Conservation (phyloP, 2,888 invertebrate species). For the Napeogenes sylphis region DNA sequence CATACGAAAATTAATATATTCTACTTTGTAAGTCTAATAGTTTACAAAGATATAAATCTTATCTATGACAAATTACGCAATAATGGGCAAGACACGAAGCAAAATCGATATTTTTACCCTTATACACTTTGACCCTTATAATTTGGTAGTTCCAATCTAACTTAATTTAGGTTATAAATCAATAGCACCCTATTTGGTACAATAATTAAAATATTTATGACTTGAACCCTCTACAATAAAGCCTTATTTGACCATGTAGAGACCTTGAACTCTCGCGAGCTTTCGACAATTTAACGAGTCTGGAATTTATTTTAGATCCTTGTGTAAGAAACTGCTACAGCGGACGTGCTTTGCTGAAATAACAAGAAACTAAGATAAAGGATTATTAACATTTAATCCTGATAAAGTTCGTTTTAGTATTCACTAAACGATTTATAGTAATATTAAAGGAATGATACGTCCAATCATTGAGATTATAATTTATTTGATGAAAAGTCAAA, state of each 20-base stretch:
- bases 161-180: not conserved
- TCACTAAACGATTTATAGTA: not conserved
- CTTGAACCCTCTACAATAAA: not conserved
- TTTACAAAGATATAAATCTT: too few relatives aligned
- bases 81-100: too few relatives aligned
- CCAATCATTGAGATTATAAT: too few relatives aligned
- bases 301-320: slow-evolving; percentile 18
- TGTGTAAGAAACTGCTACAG: slow-evolving; percentile 20
- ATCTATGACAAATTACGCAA: too few relatives aligned
- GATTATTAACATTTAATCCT: not conserved
- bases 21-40: too few relatives aligned
- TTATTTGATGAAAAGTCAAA: too few relatives aligned
- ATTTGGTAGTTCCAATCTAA: too few relatives aligned
- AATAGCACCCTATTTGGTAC: not conserved
- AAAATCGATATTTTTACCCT: too few relatives aligned
- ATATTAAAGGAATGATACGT: not conserved
- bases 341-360: slow-evolving; percentile 15
- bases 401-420: not conserved
- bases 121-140: too few relatives aligned
- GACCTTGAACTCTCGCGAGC: slow-evolving; percentile 6
- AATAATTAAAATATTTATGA: not conserved
- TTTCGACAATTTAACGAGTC: slow-evolving; percentile 34
- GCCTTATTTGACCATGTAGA: slow-evolving; percentile 2
- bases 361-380: not conserved
- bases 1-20: too few relatives aligned